Evolutionary conservation across 2,888 invertebrate genomes (phyloP), one percentile per base, ranked within the genome.

Genomic region (Polyommatus iphigenia): DNA sequence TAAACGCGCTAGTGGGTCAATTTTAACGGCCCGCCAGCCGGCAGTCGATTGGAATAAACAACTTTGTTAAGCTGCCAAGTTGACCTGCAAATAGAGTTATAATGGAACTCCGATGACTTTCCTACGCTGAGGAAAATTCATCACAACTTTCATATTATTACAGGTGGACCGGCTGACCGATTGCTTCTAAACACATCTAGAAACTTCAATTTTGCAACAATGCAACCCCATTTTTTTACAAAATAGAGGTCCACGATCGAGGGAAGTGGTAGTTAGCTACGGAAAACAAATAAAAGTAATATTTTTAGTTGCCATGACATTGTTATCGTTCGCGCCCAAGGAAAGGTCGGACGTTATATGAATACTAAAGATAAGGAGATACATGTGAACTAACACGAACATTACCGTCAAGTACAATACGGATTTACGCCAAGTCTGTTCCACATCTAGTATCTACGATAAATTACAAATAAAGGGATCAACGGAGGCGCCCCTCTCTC

Each of bases 31-130:
- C 73, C 6, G 20, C n/a, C 46, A 46, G 73, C 46, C 41, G 20
- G 73, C 41, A 73, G 46, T 73, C 46, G 2, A 73, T 24, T 46
- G 73, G 73, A 41, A 73, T 20, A 73, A 73, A 41, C 73, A 73
- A 73, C 73, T 73, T 73, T 41, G 73, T 73, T 73, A 73, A 73
- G 73, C 73, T 41, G 24, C 46, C 41, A 46, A 73, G 73, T 73
- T 73, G 73, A 73, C 73, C 73, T 73, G 46, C 73, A 73, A 73
- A 73, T 73, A 73, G 20, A 73, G 46, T 41, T 73, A 73, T 73
- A 24, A 32, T 20, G 73, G 46, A 73, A 46, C 46, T 46, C 24
- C 73, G 46, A 73, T 73, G 72, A 72, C 41, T n/a, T 41, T 32
- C 67, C 67, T 32, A 67, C 15, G 24, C 29, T 13, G 15, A 67